Percentiles rank a stretch among this genome's conserved stretches.
Evolutionary conservation across 2,113 vertebrate species (phyloP).

Genomic region (Halcyon senegalensis): DNA sequence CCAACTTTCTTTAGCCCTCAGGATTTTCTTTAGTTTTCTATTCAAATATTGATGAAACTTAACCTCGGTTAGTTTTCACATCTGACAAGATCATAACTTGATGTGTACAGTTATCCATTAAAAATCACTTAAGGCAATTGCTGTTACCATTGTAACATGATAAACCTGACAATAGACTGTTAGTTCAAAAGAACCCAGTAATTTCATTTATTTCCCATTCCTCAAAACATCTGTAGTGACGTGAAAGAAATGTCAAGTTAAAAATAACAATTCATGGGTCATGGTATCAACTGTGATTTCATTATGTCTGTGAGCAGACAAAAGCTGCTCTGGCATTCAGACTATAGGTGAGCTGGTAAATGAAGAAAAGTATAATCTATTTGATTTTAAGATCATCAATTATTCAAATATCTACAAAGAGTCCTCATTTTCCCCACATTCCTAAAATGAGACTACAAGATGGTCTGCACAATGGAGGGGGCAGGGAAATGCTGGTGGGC

Average conservation of each 20-base stretch:
- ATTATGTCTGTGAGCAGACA: not conserved
- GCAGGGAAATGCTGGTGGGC: not conserved
- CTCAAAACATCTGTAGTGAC: conserved; percentile 56
- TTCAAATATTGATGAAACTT: not conserved
- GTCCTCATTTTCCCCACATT: not conserved
- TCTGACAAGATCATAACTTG: conserved; percentile 56
- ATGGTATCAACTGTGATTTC: conserved; percentile 14
- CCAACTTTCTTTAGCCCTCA: not conserved
- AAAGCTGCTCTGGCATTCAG: not conserved
- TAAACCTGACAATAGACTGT: conserved; percentile 47
- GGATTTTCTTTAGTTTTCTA: not conserved
- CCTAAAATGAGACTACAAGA: not conserved
- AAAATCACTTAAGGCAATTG: conserved; percentile 57
- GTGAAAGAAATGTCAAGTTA: conserved; percentile 66
- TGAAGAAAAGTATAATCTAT: conserved; percentile 7
- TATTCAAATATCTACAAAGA: conserved; percentile 11
- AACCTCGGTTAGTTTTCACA: not conserved
- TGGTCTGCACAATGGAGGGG: not conserved
- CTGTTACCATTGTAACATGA: conserved; percentile 34
- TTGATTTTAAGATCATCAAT: conserved; percentile 15
- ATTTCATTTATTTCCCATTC: conserved; percentile 45
- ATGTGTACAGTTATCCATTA: conserved; percentile 53
- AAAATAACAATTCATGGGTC: conserved; percentile 60
- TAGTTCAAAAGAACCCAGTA: conserved; percentile 46
- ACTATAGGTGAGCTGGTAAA: not conserved